Percentiles rank a stretch among this genome's conserved stretches.
phyloP scores from a whole-genome alignment of 2,113 vertebrate species.

The Crotalus viridis region DNA sequence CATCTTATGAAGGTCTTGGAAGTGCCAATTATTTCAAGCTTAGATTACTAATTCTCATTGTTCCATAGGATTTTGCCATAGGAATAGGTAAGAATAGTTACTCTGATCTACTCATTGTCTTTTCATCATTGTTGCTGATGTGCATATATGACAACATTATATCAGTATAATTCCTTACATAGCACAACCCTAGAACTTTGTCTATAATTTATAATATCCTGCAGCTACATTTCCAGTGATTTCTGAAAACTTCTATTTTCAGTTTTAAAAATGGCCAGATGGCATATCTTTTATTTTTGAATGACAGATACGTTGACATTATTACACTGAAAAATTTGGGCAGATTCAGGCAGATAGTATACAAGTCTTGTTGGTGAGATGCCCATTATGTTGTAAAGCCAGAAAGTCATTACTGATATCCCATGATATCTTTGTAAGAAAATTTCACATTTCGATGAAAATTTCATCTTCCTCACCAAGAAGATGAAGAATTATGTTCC shows the following conservation, averaged over 20 bases:
- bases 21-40: neutral
- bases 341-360: constrained; percentile 17
- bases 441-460: neutral
- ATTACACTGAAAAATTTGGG: neutral
- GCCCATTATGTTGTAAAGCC: constrained; percentile 1
- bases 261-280: constrained; percentile 2
- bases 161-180: too few species aligned
- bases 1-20: neutral
- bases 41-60: neutral
- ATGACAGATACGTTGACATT: constrained; percentile 17
- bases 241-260: neutral
- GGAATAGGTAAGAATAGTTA: neutral
- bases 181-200: neutral
- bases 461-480: neutral
- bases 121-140: neutral
- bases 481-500: neutral
- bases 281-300: constrained; percentile 22
- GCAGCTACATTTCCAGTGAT: neutral
- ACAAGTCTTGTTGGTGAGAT: neutral
- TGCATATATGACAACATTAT: neutral
- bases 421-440: neutral
- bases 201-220: neutral
- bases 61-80: neutral
- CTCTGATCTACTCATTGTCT: neutral
- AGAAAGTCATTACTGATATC: neutral